phyloP scores from a whole-genome alignment of 1,140 invertebrate species.

The Drosophila bocki region DNA sequence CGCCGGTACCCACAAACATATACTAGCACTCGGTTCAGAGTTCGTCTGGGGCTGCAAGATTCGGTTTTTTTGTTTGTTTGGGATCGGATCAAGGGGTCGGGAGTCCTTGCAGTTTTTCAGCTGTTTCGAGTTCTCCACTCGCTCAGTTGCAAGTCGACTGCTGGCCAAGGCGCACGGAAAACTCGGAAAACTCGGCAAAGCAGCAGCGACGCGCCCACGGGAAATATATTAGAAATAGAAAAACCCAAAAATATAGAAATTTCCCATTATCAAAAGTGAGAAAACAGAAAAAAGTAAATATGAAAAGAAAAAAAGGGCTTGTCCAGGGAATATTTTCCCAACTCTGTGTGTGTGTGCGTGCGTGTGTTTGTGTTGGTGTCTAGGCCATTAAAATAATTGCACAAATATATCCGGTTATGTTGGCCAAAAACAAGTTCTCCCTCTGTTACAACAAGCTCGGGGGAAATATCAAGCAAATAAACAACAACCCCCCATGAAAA shows the following conservation, averaged over 20 bases:
- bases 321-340: constrained; percentile 3
- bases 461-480: constrained; percentile 36
- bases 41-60: constrained; percentile 44
- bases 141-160: constrained; percentile 77
- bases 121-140: constrained; percentile 30
- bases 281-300: constrained; percentile 25
- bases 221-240: constrained; percentile 22
- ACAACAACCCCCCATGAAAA: constrained; percentile 28
- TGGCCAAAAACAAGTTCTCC: constrained; percentile 12
- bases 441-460: background rate
- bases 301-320: constrained; percentile 34
- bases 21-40: constrained; percentile 29
- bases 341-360: constrained; percentile 4
- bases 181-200: constrained; percentile 64
- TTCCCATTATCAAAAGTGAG: constrained; percentile 40
- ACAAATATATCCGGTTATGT: constrained; percentile 52
- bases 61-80: constrained; percentile 16
- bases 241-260: constrained; percentile 16
- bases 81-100: constrained; percentile 18
- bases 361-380: constrained; percentile 17
- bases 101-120: constrained; percentile 67
- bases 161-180: constrained; percentile 66
- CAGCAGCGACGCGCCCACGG: constrained; percentile 19
- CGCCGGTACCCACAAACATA: background rate
- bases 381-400: constrained; percentile 55